Evolutionary conservation across 1,140 invertebrate species (phyloP).

Genomic region (Holotrichia oblita): DNA sequence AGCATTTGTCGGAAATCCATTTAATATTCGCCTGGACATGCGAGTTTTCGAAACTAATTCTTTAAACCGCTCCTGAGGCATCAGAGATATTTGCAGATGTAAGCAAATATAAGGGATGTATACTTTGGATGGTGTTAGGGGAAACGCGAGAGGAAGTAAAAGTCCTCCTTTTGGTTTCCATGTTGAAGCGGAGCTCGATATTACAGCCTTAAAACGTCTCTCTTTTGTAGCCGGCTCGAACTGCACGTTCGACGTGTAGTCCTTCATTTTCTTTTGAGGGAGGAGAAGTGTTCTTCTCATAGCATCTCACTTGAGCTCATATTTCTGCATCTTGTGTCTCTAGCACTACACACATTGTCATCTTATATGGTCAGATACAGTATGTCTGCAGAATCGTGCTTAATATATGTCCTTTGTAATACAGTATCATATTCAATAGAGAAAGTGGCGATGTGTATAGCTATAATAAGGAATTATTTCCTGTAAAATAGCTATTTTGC

Average conservation of each 20-base stretch:
- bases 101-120: not conserved
- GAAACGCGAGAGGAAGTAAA: not conserved
- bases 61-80: slow-evolving; percentile 13
- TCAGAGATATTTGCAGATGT: slow-evolving; percentile 6
- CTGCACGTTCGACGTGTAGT: not conserved
- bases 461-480: no score
- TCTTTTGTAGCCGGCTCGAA: not conserved
- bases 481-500: no score
- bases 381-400: no score
- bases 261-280: slow-evolving; percentile 28
- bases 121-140: not conserved
- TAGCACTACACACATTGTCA: not conserved
- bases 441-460: no score
- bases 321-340: not conserved
- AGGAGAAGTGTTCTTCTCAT: slow-evolving; percentile 7
- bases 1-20: slow-evolving; percentile 27
- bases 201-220: slow-evolving; percentile 18
- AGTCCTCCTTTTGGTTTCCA: slow-evolving; percentile 2
- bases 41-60: slow-evolving; percentile 29
- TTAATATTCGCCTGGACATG: slow-evolving; percentile 28
- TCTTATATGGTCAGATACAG: no score
- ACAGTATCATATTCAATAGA: no score
- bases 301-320: not conserved
- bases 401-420: no score
- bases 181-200: not conserved